Evolutionary conservation across 2,113 vertebrate genomes (phyloP).

Genomic region (Seriola rivoliana): DNA sequence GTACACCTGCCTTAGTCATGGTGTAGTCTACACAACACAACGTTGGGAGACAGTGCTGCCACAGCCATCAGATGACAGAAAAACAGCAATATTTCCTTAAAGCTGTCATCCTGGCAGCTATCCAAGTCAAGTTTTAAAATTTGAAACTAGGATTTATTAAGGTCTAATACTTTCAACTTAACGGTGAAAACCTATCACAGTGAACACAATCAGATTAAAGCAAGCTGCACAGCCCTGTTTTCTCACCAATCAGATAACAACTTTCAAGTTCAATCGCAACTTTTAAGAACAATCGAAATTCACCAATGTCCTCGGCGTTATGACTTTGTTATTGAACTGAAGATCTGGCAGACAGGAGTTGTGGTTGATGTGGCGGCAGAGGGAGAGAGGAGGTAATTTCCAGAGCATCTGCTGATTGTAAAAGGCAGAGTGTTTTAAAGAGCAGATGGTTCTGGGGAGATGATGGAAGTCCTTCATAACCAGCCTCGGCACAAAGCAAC

Average conservation of each 20-base stretch:
- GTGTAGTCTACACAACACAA: constrained; percentile 34
- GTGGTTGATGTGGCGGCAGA: constrained; percentile 41
- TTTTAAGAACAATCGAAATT: constrained; percentile 53
- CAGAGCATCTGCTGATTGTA: constrained; percentile 69
- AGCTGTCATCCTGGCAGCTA: constrained; percentile 18
- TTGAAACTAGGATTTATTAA: constrained; percentile 18
- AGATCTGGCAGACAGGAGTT: constrained; percentile 48
- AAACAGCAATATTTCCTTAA: constrained; percentile 50
- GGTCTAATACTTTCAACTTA: constrained; percentile 48
- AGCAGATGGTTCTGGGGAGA: constrained; percentile 64
- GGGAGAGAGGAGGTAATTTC: constrained; percentile 58
- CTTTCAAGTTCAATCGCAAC: constrained; percentile 57
- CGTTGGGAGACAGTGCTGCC: constrained; percentile 45
- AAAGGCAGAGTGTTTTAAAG: constrained; percentile 66
- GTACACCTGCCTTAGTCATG: constrained; percentile 41
- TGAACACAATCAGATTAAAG: constrained; percentile 51
- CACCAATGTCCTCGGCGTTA: constrained; percentile 38
- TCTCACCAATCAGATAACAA: constrained; percentile 38
- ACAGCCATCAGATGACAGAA: constrained; percentile 46
- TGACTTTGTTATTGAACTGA: constrained; percentile 45
- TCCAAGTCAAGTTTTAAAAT: constrained; percentile 40
- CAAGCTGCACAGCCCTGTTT: background rate
- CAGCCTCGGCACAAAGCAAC: constrained; percentile 17
- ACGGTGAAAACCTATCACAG: constrained; percentile 17
- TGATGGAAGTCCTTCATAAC: constrained; percentile 63